phyloP scores from a whole-genome alignment of 2,888 invertebrate species.

The Urechis unicinctus region DNA sequence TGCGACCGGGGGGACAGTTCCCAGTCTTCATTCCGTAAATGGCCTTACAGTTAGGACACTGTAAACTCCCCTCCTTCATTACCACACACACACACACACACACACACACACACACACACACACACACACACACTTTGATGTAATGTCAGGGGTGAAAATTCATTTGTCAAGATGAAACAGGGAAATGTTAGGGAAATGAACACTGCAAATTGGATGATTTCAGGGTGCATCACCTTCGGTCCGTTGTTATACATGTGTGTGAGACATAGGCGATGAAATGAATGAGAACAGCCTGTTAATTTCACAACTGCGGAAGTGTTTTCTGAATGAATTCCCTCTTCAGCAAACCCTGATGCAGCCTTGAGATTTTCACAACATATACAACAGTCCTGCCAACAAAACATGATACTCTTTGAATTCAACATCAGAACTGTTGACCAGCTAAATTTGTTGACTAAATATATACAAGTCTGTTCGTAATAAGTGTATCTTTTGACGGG shows the following conservation, averaged over 20 bases:
- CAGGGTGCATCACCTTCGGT: conserved; percentile 24
- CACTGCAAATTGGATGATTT: no score
- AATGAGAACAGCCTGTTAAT: conserved; percentile 69
- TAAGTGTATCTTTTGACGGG: no score
- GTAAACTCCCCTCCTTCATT: conserved; percentile 65
- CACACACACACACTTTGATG: no score
- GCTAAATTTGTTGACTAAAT: no score
- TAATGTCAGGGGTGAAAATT: no score
- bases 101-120: not conserved
- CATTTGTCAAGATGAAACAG: no score
- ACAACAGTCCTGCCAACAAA: conserved; percentile 43
- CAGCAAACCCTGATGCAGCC: conserved; percentile 39
- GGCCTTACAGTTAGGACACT: conserved; percentile 80
- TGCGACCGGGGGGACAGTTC: conserved; percentile 63
- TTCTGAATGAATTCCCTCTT: conserved; percentile 22
- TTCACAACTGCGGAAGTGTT: conserved; percentile 57
- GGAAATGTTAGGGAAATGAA: no score
- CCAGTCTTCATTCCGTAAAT: conserved; percentile 74
- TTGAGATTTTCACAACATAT: conserved; percentile 46
- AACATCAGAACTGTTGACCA: no score
- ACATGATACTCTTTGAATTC: no score
- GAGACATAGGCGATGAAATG: conserved; percentile 74
- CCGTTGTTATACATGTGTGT: conserved; percentile 63
- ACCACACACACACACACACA: not conserved
- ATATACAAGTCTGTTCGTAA: no score